phyloP scores from a whole-genome alignment of 2,113 vertebrate species.

The Bostrychus sinensis region DNA sequence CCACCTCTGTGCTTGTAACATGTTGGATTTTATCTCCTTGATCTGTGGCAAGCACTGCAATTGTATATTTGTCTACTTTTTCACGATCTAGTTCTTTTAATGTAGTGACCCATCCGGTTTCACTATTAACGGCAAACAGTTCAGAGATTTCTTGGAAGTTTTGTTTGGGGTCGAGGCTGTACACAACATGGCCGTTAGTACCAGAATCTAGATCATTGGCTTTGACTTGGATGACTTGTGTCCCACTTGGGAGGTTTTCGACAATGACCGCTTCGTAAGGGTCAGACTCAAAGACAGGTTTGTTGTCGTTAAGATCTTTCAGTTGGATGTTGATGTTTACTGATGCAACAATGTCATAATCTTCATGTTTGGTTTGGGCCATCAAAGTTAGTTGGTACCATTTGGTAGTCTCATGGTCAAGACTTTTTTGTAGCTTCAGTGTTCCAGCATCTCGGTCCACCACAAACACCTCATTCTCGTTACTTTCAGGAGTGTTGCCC shows the following conservation, averaged over 20 bases:
- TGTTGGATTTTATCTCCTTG: slow-evolving; percentile 88
- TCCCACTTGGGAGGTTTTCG: slow-evolving; percentile 90
- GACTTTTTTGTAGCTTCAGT: slow-evolving; percentile 90
- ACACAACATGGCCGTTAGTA: slow-evolving; percentile 88
- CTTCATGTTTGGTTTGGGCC: slow-evolving; percentile 79
- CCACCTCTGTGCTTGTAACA: slow-evolving; percentile 83
- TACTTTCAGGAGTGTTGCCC: slow-evolving; percentile 92
- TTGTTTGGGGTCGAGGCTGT: slow-evolving; percentile 87
- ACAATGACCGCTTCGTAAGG: slow-evolving; percentile 90
- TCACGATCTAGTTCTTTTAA: slow-evolving; percentile 93
- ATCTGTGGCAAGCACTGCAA: slow-evolving; percentile 87
- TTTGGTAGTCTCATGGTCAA: slow-evolving; percentile 93
- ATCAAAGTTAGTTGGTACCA: slow-evolving; percentile 94
- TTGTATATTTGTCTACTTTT: slow-evolving; percentile 77
- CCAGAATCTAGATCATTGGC: slow-evolving; percentile 91
- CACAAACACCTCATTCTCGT: slow-evolving; percentile 90
- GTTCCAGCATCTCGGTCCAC: slow-evolving; percentile 87
- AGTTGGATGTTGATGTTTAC: slow-evolving; percentile 91
- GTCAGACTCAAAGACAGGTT: slow-evolving; percentile 89
- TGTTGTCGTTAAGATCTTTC: slow-evolving; percentile 94
- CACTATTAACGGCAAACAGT: slow-evolving; percentile 87
- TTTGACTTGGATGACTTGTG: slow-evolving; percentile 89
- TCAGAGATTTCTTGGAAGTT: slow-evolving; percentile 80
- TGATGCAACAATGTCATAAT: slow-evolving; percentile 81
- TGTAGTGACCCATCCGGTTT: slow-evolving; percentile 96